A percentile compares a stretch with the other conserved stretches of the same genome.
Conservation (phyloP, 2,888 invertebrate genomes). For the Matsumyia berberina region DNA sequence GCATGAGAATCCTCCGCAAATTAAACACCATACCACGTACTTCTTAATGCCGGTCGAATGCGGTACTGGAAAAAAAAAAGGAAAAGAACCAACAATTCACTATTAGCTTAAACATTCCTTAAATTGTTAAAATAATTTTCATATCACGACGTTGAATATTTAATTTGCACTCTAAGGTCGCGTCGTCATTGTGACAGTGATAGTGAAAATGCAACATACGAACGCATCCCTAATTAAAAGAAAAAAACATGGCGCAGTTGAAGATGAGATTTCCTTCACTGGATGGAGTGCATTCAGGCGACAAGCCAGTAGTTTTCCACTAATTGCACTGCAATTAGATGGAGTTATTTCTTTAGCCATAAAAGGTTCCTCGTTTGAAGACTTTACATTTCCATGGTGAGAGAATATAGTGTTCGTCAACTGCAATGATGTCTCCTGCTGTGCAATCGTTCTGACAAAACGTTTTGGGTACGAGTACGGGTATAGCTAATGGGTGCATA, state of each 20-base stretch:
- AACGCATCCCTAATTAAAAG: slow-evolving; percentile 51
- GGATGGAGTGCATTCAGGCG: slow-evolving; percentile 42
- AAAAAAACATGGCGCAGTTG: slow-evolving; percentile 14
- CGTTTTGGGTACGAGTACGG: slow-evolving; percentile 5
- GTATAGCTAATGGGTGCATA: slow-evolving; percentile 15
- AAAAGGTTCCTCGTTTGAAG: slow-evolving; percentile 50
- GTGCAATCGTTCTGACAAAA: too few species aligned
- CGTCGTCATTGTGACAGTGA: slow-evolving; percentile 23
- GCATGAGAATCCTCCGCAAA: slow-evolving; percentile 90
- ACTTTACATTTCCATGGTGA: slow-evolving; percentile 39
- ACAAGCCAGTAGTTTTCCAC: slow-evolving; percentile 52
- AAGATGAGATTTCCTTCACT: slow-evolving; percentile 56
- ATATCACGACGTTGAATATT: slow-evolving; percentile 21
- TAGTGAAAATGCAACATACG: slow-evolving; percentile 42
- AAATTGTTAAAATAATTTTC: slow-evolving; percentile 6
- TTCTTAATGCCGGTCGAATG: slow-evolving; percentile 86
- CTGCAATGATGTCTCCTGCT: slow-evolving; percentile 27
- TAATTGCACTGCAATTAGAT: slow-evolving; percentile 73
- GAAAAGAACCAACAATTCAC: slow-evolving; percentile 6
- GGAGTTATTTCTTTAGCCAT: slow-evolving; percentile 56
- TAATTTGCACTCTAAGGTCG: slow-evolving; percentile 38
- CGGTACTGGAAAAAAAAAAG: slow-evolving; percentile 81
- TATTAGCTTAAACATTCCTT: not conserved
- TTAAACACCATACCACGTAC: slow-evolving; percentile 91
- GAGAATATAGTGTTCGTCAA: not conserved